phyloP scores from a whole-genome alignment of 2,113 vertebrate genomes.

The Pimephales promelas region DNA sequence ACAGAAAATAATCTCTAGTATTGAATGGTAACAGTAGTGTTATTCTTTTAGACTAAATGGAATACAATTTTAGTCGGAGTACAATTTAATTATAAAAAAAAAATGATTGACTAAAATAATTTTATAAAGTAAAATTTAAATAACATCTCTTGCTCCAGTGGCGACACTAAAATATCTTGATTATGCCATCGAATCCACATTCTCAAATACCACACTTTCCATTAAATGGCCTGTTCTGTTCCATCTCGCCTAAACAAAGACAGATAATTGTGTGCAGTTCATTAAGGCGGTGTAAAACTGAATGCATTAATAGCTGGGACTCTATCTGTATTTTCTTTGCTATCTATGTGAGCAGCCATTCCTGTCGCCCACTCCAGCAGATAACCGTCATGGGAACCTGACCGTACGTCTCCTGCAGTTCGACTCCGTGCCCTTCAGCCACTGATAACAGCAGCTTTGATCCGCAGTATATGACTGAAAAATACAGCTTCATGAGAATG shows the following conservation, averaged over 20 bases:
- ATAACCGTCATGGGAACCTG: conserved; percentile 61
- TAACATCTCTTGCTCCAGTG: background rate
- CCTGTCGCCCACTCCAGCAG: conserved; percentile 59
- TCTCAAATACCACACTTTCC: conserved; percentile 46
- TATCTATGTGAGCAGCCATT: conserved; percentile 58
- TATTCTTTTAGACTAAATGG: background rate
- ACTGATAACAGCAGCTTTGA: conserved; percentile 42
- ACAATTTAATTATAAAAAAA: no score
- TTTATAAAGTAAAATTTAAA: background rate
- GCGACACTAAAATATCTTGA: background rate
- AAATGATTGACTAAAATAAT: background rate
- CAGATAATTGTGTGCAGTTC: conserved; percentile 33
- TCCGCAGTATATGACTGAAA: conserved; percentile 31
- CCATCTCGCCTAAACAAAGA: conserved; percentile 36
- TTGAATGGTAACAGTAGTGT: no score
- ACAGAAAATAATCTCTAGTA: no score
- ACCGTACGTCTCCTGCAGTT: conserved; percentile 30
- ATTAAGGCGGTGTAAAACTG: conserved; percentile 32
- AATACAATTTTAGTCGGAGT: background rate
- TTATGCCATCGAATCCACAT: background rate
- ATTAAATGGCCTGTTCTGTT: background rate
- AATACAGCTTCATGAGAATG: background rate
- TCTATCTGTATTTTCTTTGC: conserved; percentile 46
- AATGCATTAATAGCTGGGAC: conserved; percentile 43
- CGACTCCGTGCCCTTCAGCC: background rate